A percentile compares a stretch with the other conserved stretches of the same genome.
These are phyloP conservation scores for Dicentrarchus labrax DNA, from an alignment of 2,113 vertebrate species.

Conservation along the genomic window DNA sequence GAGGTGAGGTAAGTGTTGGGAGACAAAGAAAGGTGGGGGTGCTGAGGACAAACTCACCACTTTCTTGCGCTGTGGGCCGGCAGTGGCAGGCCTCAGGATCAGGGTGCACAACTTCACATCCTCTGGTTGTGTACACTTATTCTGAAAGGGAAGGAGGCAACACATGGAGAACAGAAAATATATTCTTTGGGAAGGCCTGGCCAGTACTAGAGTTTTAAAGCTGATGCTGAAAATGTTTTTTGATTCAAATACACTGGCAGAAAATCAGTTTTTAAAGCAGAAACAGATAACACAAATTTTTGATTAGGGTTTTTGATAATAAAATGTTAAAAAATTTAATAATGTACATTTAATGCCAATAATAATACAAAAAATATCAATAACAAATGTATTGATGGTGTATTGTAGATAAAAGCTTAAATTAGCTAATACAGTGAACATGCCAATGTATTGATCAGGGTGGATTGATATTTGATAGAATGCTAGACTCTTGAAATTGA, in stretches of 20 bases:
- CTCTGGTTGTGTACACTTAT: constrained; percentile 85
- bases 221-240: too few relatives aligned
- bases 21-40: constrained; percentile 1
- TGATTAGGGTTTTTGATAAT: too few relatives aligned
- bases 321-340: too few relatives aligned
- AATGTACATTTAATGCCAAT: too few relatives aligned
- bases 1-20: not conserved
- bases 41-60: constrained; percentile 73
- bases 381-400: too few relatives aligned
- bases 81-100: constrained; percentile 76
- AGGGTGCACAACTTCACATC: constrained; percentile 85
- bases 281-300: too few relatives aligned
- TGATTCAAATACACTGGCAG: not conserved
- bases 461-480: not conserved
- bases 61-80: constrained; percentile 79
- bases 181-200: not conserved
- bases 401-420: too few relatives aligned
- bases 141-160: constrained; percentile 67
- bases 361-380: too few relatives aligned
- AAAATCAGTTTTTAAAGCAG: too few relatives aligned
- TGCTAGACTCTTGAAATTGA: not conserved
- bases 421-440: too few relatives aligned
- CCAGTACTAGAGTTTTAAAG: too few relatives aligned
- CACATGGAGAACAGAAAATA: not conserved
- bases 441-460: too few relatives aligned